A percentile compares a stretch with the other conserved stretches of the same genome.
Conservation (phyloP, 2,797 vertebrate species). For the Phoxinus dragarum region DNA sequence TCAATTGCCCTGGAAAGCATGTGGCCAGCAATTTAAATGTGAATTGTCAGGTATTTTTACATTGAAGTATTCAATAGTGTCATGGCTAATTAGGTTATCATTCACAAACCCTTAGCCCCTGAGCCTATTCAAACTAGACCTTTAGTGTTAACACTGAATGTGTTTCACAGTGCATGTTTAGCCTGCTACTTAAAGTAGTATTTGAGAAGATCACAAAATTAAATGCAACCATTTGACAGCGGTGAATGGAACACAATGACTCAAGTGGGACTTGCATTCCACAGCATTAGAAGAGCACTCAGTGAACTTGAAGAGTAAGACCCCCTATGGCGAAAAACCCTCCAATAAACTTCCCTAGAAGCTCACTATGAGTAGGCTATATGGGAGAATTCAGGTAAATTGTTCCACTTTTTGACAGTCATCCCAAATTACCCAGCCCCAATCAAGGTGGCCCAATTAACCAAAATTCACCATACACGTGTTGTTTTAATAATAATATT, state of each 20-base stretch:
- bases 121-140: slow-evolving; percentile 38
- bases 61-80: background rate
- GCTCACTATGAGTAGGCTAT: background rate
- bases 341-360: slow-evolving; percentile 47
- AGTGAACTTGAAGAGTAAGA: slow-evolving; percentile 62
- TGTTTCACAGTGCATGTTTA: slow-evolving; percentile 36
- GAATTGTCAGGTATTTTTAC: slow-evolving; percentile 3
- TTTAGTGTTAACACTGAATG: slow-evolving; percentile 27
- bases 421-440: background rate
- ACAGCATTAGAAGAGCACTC: slow-evolving; percentile 60
- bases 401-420: background rate
- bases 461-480: background rate
- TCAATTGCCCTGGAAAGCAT: background rate
- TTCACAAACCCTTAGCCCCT: slow-evolving; percentile 11
- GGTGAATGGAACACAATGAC: slow-evolving; percentile 46
- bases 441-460: background rate
- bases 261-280: slow-evolving; percentile 64
- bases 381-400: slow-evolving; percentile 5
- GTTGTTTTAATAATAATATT: too few relatives aligned
- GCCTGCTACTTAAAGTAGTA: slow-evolving; percentile 45
- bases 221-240: slow-evolving; percentile 59
- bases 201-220: slow-evolving; percentile 42
- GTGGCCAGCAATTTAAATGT: background rate
- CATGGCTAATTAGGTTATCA: slow-evolving; percentile 34
- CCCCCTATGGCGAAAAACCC: slow-evolving; percentile 58